Evolutionary conservation across 1,140 invertebrate genomes (phyloP), one percentile per base, ranked within the genome.

Genomic region (Pseudoatta argentina): DNA sequence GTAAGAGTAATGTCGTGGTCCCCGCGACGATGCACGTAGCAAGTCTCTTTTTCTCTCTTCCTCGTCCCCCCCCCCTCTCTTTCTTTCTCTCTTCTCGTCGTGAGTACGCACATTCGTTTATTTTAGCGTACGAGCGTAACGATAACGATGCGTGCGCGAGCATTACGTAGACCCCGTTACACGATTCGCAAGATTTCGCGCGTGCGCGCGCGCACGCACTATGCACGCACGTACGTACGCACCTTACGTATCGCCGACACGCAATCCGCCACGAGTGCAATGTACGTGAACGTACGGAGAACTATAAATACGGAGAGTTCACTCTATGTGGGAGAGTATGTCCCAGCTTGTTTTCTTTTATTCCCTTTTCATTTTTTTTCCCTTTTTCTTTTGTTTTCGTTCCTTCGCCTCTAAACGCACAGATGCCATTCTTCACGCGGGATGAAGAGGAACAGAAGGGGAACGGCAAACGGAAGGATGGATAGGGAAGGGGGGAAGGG

Each of bases 161-260:
- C 53, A 73, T 83, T 83, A 83, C 55, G 39, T 83, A 61, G 39
- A 61, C 79, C 69, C 79, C 79, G 79, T 83, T 83, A 73, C 79
- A 83, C 53, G 79, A 73, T 59, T 73, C 67, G 55, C 69, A 55
- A 30, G 21, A 34, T 57, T 48, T 3, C n/a, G 51, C 39, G 39
- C 18, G 14, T 24, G 39, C 30, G 30, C 30, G 5, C n/a, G 51
- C 55, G 39, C 27, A 27, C 27, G 27, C 27, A 27, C 27, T 27
- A 30, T 30, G 14, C 34, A 18, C 55, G 39, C 39, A 3, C 18
- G 39, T 4, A 18, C 18, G 39, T 4, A 18, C 51, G 21, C 63
- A 48, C 39, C 10, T 48, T 57, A 63, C 27, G 27, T 34, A 69
- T 69, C 21, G 44, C 34, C 67, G 34, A 73, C 53, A 48, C 39